These are phyloP conservation scores for Apodemus agrarius DNA, from an alignment of 2,797 vertebrate species.

Conservation along the genomic window DNA sequence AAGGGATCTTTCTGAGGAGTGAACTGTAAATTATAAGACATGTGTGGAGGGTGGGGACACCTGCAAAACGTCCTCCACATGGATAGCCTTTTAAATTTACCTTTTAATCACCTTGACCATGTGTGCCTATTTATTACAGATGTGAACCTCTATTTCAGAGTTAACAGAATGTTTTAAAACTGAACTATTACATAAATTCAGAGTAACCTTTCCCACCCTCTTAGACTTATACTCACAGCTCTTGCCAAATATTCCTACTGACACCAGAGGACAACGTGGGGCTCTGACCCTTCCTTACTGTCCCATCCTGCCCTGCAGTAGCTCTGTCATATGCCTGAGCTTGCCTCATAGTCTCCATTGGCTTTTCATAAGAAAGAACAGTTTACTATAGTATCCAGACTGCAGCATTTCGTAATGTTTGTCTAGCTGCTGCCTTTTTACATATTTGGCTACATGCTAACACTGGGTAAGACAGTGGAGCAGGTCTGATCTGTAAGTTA, in stretches of 20 bases:
- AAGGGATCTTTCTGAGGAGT: constrained; percentile 77
- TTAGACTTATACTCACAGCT: constrained; percentile 78
- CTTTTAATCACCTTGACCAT: constrained; percentile 86
- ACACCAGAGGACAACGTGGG: constrained; percentile 73
- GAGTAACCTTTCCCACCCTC: constrained; percentile 77
- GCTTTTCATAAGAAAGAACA: constrained; percentile 79
- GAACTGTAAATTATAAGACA: constrained; percentile 68
- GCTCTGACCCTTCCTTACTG: constrained; percentile 62
- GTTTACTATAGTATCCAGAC: constrained; percentile 72
- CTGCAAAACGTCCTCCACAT: constrained; percentile 76
- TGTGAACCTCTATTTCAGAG: constrained; percentile 81
- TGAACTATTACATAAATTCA: constrained; percentile 81
- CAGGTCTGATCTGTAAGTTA: not conserved
- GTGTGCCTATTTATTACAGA: constrained; percentile 88
- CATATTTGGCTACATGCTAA: not conserved
- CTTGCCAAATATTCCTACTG: constrained; percentile 87
- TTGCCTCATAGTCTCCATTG: constrained; percentile 68
- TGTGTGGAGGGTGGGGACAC: not conserved
- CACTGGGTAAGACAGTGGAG: not conserved
- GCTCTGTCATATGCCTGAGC: constrained; percentile 62
- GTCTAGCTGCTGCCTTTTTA: not conserved
- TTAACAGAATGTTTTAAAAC: constrained; percentile 80
- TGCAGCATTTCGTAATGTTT: constrained; percentile 76
- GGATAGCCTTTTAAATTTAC: constrained; percentile 85
- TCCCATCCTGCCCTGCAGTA: constrained; percentile 58